Conservation (phyloP, 1,140 invertebrate species). For the Pogonognathellus flavescens region DNA sequence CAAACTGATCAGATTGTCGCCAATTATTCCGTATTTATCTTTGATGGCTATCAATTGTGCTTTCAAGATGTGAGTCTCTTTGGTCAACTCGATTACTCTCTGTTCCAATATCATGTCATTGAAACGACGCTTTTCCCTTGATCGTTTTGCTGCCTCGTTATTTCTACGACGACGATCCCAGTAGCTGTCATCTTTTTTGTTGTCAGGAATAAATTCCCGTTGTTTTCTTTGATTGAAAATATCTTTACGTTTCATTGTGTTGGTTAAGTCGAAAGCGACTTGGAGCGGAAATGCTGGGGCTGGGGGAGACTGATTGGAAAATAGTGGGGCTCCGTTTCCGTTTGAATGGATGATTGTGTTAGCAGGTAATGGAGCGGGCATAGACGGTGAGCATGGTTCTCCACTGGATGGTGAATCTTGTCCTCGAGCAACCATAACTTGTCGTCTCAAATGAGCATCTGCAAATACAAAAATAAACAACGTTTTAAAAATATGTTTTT, state of each 20-base stretch:
- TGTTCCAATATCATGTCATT: conserved; percentile 98
- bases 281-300: conserved; percentile 57
- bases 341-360: conserved; percentile 55
- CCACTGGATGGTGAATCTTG: conserved; percentile 63
- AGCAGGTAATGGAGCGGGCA: conserved; percentile 49
- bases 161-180: conserved; percentile 95
- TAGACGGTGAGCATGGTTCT: conserved; percentile 38
- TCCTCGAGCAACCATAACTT: conserved; percentile 64
- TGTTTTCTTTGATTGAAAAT: conserved; percentile 89
- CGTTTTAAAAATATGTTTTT: not conserved
- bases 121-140: conserved; percentile 93
- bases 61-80: conserved; percentile 93
- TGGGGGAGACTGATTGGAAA: conserved; percentile 40
- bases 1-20: conserved; percentile 85
- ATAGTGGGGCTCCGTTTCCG: conserved; percentile 34
- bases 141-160: conserved; percentile 95
- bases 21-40: conserved; percentile 92
- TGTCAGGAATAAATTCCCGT: conserved; percentile 95
- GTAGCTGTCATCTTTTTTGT: conserved; percentile 96
- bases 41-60: conserved; percentile 92
- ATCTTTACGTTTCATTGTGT: conserved; percentile 77
- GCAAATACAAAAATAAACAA: conserved; percentile 55
- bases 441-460: conserved; percentile 66
- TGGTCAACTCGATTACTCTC: conserved; percentile 91
- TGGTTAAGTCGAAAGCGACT: conserved; percentile 64